A percentile compares a stretch with the other conserved stretches of the same genome.
Evolutionary conservation across 2,797 vertebrate species (phyloP).

Genomic region (Varecia variegata): DNA sequence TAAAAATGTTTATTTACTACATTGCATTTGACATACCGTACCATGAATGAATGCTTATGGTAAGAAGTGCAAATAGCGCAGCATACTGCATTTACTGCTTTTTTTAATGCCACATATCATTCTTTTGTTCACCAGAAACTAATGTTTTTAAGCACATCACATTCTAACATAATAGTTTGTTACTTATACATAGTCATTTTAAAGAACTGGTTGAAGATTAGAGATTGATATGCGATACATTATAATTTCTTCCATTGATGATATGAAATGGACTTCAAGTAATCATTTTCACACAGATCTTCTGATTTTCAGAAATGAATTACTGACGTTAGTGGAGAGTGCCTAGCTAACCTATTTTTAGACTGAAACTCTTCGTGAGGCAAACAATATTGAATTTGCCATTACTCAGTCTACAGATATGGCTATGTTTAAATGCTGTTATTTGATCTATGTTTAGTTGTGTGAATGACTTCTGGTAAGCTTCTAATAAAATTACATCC

Average conservation of each 20-base stretch:
- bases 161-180: neutral
- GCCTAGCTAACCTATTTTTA: neutral
- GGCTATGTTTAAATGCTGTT: neutral
- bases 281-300: neutral
- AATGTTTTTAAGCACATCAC: neutral
- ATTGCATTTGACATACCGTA: neutral
- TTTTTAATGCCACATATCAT: neutral
- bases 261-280: neutral
- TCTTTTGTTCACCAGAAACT: neutral
- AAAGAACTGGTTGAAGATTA: neutral
- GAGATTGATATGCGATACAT: neutral
- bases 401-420: neutral
- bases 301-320: slow-evolving; percentile 20
- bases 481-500: neutral
- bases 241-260: neutral
- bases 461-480: neutral
- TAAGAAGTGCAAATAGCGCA: neutral
- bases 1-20: neutral
- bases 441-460: neutral
- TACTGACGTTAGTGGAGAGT: neutral
- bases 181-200: neutral
- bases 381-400: neutral
- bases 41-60: neutral
- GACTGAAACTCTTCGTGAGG: neutral
- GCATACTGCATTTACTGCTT: neutral